Evolutionary conservation across 1,140 invertebrate genomes (phyloP), one percentile per base, ranked within the genome.

Genomic region (Portunus trituberculatus): DNA sequence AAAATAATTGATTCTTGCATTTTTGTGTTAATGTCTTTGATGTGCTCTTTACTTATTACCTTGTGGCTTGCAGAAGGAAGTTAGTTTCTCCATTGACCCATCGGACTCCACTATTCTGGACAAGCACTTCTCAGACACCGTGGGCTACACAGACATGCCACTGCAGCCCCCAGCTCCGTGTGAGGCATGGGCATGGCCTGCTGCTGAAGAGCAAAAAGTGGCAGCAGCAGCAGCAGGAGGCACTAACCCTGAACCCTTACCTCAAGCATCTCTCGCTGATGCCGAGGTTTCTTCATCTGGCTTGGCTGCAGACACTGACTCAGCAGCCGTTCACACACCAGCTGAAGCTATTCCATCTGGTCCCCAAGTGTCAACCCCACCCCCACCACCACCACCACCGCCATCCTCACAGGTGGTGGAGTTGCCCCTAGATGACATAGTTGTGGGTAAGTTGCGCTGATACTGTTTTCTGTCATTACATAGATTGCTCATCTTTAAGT

Each of bases 41-140:
- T 39, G 1, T 39, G 39, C 39, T 39, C 39, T 2, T 39, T 39
- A 39, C 39, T 39, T 2, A 39, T 39, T 39, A 39, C 39, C 1
- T 39, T 39, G 39, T 83, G 93, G 95, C 90, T 96, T 96, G 88
- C 96, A 97, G 97, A 97, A 97, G 96, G 96, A 97, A 94, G 96
- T 97, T 67, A 96, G 96, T 94, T 97, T 97, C 96, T 96, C 96
- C 82, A 96, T 97, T 48, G 97, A 97, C 96, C 96, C 97, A 14
- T 96, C 96, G 28, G 97, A 97, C 83, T 96, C 96, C 59, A 96
- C 96, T 16, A 96, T 97, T 8, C 87, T 96, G 89, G 95, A 95
- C 39, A 94, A 96, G 91, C 95, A 96, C 92, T 96, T 96, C 83
- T 96, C 95, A n/a, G 95, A 96, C 52, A 96, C 95, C 10, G 89